Conservation (phyloP, 2,113 vertebrate species). For the Todiramphus chloris region DNA sequence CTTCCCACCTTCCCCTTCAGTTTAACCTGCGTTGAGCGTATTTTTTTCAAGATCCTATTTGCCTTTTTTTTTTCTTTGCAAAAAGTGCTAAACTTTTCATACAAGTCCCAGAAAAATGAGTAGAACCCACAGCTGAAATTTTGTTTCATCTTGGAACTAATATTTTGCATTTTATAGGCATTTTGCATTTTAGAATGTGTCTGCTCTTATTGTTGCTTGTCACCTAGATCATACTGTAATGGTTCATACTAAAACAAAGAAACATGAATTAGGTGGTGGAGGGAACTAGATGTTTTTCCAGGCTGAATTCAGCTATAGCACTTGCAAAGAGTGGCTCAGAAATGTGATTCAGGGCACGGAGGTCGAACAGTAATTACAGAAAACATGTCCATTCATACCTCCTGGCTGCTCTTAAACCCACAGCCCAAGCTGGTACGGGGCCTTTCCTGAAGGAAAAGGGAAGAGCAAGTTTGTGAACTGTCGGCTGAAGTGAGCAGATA, state of each 20-base stretch:
- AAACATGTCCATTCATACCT: not conserved
- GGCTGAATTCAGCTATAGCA: not conserved
- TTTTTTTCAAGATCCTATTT: not conserved
- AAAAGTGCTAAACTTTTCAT: not conserved
- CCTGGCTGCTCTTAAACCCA: not conserved
- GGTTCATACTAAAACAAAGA: not conserved
- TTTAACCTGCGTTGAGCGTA: not conserved
- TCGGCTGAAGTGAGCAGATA: not conserved
- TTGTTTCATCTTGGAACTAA: not conserved
- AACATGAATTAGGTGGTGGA: not conserved
- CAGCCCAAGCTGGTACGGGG: not conserved
- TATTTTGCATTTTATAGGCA: not conserved
- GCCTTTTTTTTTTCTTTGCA: not conserved
- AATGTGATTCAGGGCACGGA: not conserved
- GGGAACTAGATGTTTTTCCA: not conserved
- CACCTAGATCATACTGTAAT: not conserved
- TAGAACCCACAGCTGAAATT: not conserved
- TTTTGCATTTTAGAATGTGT: fast-evolving
- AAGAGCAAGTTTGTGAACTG: not conserved
- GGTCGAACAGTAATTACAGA: not conserved
- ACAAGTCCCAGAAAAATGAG: not conserved
- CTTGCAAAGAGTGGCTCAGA: not conserved
- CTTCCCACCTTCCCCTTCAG: not conserved
- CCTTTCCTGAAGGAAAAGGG: not conserved
- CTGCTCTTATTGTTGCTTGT: fast-evolving